Percentiles rank a stretch among this genome's conserved stretches.
These are phyloP conservation scores for Sigmodon hispidus DNA, from an alignment of 2,113 vertebrate species.

Conservation along the genomic window DNA sequence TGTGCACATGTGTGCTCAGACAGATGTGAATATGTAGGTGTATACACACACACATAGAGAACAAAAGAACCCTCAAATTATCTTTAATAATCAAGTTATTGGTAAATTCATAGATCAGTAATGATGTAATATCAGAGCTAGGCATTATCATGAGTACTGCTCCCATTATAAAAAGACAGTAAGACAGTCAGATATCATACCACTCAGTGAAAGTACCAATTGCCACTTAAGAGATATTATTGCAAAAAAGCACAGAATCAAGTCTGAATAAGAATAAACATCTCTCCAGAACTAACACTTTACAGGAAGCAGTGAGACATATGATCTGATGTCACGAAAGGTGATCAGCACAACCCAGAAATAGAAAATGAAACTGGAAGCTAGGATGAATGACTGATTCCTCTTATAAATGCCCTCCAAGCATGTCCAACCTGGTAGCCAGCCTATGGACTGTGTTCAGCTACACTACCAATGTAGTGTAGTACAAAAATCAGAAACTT, in stretches of 20 bases:
- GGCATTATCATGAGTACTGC: background rate
- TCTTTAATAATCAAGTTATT: slow-evolving; percentile 12
- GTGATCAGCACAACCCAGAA: background rate
- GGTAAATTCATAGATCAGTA: slow-evolving; percentile 1
- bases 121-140: background rate
- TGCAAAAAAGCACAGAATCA: background rate
- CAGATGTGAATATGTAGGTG: background rate
- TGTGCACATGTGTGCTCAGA: background rate
- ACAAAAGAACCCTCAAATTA: background rate
- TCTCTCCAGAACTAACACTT: background rate
- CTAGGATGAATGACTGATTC: background rate
- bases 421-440: background rate
- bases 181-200: background rate
- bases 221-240: background rate
- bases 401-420: background rate
- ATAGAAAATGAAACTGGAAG: background rate
- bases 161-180: background rate
- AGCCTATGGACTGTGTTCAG: background rate
- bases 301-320: background rate
- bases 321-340: background rate
- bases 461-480: background rate
- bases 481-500: background rate
- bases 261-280: background rate
- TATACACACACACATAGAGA: no score
- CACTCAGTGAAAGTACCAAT: background rate